Base-by-base conservation (phyloP, 2,113 vertebrate species). In the Peromyscus californicus region DNA sequence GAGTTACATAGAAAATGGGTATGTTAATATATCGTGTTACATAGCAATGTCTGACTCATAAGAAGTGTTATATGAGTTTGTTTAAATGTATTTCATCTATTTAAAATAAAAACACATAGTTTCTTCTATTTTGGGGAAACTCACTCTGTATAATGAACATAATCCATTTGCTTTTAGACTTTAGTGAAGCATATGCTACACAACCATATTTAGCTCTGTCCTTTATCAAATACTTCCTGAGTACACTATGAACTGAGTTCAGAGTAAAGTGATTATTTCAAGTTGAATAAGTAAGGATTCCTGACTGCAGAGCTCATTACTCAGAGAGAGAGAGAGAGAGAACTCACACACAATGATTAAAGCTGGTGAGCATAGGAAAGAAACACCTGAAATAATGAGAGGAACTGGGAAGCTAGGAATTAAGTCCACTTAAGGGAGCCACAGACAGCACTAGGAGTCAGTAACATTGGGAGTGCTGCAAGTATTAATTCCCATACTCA, bases 121-220 rank as follows among this genome's bases (percentile, higher is more conserved):
- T 85, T 17, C 13, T 42, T 39, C 39, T 31, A 9, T 67, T 63
- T 74, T 6, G 36, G 3, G 16, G 11, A 75, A 75, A 13, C 7
- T 5, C 4, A 8, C 26, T 17, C 1, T 54, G 9, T 15, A 4
- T 2, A 5, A 3, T 8, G 21, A 57, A 1, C 63, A 33, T 7
- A 59, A 12, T 0, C 54, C 45, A 7, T 59, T 59, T 12, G 54
- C 16, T 26, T 83, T 33, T 65, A 39, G 26, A 51, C 59, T 51
- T 86, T 19, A 31, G 45, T 65, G 15, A 51, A 36, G 80, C 11
- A 22, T 5, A 0, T 19, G 1, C 11, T 5, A 21, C 2, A n/a
- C 61, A n/a, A 9, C 13, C 22, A 15, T 4, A 11, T 31, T 76
- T 90, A 22, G 2, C 2, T 24, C 51, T 7, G 4, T 63, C 31